Base-by-base conservation (phyloP, 2,888 invertebrate genomes). In the Drosophila anomalipes region DNA sequence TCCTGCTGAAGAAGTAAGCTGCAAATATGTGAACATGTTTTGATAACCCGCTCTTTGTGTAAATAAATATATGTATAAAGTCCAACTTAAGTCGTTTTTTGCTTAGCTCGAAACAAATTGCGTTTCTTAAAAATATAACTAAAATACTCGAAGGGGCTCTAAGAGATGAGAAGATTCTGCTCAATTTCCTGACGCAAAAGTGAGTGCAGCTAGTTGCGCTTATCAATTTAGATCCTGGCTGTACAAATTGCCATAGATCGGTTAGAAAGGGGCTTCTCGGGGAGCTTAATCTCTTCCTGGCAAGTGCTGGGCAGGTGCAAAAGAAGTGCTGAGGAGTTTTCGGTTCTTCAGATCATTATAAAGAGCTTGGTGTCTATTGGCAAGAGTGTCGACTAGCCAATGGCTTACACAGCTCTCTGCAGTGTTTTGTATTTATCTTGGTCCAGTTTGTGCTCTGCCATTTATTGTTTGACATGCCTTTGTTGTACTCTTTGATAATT, bases 1-100 rank as follows among this genome's bases (percentile, higher is more conserved):
- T 87, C 32, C 77, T 87, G 58, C 80, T 88, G 63, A 88, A 84
- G 84, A 87, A 88, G 81, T 88, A 84, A 88, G 59, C 51, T 39
- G 37, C 51, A 56, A 67, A 63, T 59, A 32, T 65, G 53, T 65
- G 71, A 66, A 66, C 67, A 69, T 64, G 53, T 67, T 66, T 69
- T 71, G 56, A 74, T 61, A 49, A 49, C 39, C 54, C 33, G 37
- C 22, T 30, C 2, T 22, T n/a, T 58, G 70, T 90, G 78, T 74
- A 88, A 88, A 86, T 88, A 86, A 86, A 90, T 57, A 73, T 71
- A 69, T 66, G 54, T 74, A 60, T 51, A 78, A 64, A 78, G 16
- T 33, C 52, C 0, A 58, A 58, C 0, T 10, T 14, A 28, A 56
- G 19, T 28, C 6, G 19, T 6, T n/a, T 30, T 49, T 28, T 49